Evolutionary conservation across 2,797 vertebrate species (phyloP).

Genomic region (Acanthopagrus latus): DNA sequence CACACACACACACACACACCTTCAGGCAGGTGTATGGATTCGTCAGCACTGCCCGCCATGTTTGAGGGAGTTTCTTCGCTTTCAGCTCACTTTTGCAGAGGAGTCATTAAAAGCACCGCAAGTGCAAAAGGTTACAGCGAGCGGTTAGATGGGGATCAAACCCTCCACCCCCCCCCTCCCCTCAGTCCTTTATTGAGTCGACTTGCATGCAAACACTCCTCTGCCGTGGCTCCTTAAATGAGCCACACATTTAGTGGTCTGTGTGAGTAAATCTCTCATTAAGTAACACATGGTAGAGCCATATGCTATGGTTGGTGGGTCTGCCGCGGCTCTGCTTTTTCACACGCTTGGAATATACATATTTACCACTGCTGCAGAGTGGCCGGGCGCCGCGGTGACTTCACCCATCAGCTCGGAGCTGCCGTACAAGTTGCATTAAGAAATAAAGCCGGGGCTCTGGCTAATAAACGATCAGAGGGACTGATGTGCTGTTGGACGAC

Average conservation of each 20-base stretch:
- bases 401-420: slow-evolving; percentile 51
- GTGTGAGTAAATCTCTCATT: slow-evolving; percentile 86
- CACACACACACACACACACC: slow-evolving; percentile 14
- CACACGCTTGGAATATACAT: slow-evolving; percentile 77
- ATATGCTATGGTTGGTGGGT: slow-evolving; percentile 80
- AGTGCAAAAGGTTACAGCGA: slow-evolving; percentile 62
- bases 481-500: neutral
- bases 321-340: slow-evolving; percentile 76
- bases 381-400: slow-evolving; percentile 48
- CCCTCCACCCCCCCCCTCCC: neutral
- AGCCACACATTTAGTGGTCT: slow-evolving; percentile 85
- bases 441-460: neutral
- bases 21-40: slow-evolving; percentile 55
- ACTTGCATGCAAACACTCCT: slow-evolving; percentile 69
- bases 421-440: slow-evolving; percentile 28
- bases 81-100: neutral
- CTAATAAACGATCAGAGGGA: slow-evolving; percentile 18
- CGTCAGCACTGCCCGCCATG: neutral
- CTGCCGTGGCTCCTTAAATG: slow-evolving; percentile 77
- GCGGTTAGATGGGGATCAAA: slow-evolving; percentile 29
- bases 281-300: slow-evolving; percentile 84
- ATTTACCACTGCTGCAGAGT: slow-evolving; percentile 72
- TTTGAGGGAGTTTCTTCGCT: neutral
- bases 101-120: slow-evolving; percentile 21
- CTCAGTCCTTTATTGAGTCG: slow-evolving; percentile 54